A percentile compares a stretch with the other conserved stretches of the same genome.
Conservation (phyloP, 2,888 invertebrate species). For the Pasiphila rectangulata region DNA sequence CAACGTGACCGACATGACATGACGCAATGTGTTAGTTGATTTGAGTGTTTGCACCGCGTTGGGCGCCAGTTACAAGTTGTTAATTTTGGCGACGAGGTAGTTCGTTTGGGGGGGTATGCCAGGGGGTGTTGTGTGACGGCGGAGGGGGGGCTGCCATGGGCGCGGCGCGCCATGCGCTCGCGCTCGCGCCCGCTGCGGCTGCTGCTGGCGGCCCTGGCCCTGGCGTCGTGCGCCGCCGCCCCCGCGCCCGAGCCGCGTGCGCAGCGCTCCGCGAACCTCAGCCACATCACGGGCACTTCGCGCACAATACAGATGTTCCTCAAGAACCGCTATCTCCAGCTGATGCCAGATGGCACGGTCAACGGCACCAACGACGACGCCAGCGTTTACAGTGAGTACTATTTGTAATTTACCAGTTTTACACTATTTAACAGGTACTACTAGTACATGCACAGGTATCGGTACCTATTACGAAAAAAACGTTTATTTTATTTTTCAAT, state of each 20-base stretch:
- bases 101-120: conserved; percentile 54
- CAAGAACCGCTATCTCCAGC: conserved; percentile 90
- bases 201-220: conserved; percentile 78
- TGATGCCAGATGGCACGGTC: conserved; percentile 91
- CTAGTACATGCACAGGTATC: too few relatives aligned
- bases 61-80: conserved; percentile 35
- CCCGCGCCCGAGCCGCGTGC: conserved; percentile 81
- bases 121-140: conserved; percentile 69
- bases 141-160: conserved; percentile 76
- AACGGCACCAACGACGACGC: conserved; percentile 90
- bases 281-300: conserved; percentile 89
- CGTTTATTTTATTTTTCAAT: not conserved
- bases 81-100: conserved; percentile 31
- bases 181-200: conserved; percentile 78
- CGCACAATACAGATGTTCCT: conserved; percentile 92
- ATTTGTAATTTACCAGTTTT: not conserved
- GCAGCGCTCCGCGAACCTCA: conserved; percentile 90
- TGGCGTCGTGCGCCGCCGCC: conserved; percentile 75
- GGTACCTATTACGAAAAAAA: too few relatives aligned
- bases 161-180: conserved; percentile 78
- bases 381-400: conserved; percentile 92
- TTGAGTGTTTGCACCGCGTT: conserved; percentile 30
- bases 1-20: conserved; percentile 50
- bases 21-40: conserved; percentile 25
- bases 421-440: not conserved